Base-by-base conservation (phyloP, 2,797 vertebrate species). In the Pogonophryne albipinna region DNA sequence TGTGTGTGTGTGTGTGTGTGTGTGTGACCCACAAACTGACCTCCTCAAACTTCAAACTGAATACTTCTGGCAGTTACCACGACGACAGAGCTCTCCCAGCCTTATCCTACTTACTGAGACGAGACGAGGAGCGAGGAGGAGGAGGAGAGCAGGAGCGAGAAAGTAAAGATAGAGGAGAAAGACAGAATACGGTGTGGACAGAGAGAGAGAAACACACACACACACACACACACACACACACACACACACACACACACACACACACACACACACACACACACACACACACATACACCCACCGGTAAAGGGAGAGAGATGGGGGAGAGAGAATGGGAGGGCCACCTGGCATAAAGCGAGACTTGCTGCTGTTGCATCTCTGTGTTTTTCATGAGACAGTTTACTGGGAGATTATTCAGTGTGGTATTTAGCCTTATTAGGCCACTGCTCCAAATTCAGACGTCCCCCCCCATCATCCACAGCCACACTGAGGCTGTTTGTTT, bases 1-100 rank as follows among this genome's bases (percentile, higher is more conserved):
- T 53, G 6, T 82, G 38, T 66, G 66, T 53, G 71, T 61, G 64
- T 74, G 52, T 53, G 63, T 44, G 70, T 47, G 63, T 57, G n/a
- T 61, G 45, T 62, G 76, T 93, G 92, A 92, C 97, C 96, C 80
- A 87, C 94, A 94, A 94, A 95, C 95, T 99, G 98, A 99, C 97
- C 97, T 95, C 97, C 96, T 98, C 98, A 97, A 98, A 98, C 97
- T 98, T 97, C 97, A 98, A 97, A 93, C 96, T 96, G 96, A 96
- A 99, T 98, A 98, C 96, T 97, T 99, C 94, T 99, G 97, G 97
- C 98, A 98, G 98, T 99, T 99, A 96, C 98, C 97, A 97, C 94
- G 97, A 97, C 93, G 97, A 99, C 96, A 95, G 96, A 96, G 96
- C 95, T 95, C 96, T 97, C 96, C 95, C 96, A 96, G 97, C 85